Conservation (phyloP, 1,140 invertebrate genomes). For the Vanessa tameamea region DNA sequence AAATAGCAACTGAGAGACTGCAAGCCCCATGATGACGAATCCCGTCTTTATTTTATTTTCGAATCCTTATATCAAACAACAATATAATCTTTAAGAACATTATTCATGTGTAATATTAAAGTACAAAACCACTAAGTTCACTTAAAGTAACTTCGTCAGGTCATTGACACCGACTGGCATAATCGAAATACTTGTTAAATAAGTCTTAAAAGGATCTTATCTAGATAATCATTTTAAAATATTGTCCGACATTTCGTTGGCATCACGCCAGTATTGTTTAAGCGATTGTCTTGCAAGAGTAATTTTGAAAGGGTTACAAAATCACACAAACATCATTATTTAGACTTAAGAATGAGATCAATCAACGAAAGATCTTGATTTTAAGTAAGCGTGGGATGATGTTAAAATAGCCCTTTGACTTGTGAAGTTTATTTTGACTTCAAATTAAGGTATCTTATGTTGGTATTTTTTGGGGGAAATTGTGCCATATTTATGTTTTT, state of each 20-base stretch:
- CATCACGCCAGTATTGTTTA: background rate
- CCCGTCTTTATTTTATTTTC: too few species aligned
- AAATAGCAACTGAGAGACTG: too few species aligned
- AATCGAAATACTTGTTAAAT: background rate
- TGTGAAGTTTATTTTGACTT: background rate
- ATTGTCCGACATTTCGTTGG: conserved; percentile 14
- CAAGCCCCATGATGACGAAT: too few species aligned
- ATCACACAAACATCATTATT: conserved; percentile 18
- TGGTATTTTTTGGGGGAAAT: too few species aligned
- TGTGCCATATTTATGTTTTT: too few species aligned
- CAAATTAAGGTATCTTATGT: too few species aligned
- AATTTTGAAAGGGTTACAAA: conserved; percentile 9
- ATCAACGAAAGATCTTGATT: background rate
- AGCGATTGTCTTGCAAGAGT: conserved; percentile 14
- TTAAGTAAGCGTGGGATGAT: background rate
- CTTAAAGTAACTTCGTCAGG: background rate
- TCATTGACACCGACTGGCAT: background rate
- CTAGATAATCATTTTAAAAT: background rate
- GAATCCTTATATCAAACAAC: too few species aligned
- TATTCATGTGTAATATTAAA: too few species aligned
- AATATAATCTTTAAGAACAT: too few species aligned
- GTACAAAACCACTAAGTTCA: background rate
- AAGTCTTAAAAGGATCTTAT: conserved; percentile 16
- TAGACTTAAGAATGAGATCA: conserved; percentile 5
- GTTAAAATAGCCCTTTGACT: background rate